Evolutionary conservation across 2,888 invertebrate species (phyloP), one percentile per base, ranked within the genome.

Genomic region (Phragmatobia fuliginosa): DNA sequence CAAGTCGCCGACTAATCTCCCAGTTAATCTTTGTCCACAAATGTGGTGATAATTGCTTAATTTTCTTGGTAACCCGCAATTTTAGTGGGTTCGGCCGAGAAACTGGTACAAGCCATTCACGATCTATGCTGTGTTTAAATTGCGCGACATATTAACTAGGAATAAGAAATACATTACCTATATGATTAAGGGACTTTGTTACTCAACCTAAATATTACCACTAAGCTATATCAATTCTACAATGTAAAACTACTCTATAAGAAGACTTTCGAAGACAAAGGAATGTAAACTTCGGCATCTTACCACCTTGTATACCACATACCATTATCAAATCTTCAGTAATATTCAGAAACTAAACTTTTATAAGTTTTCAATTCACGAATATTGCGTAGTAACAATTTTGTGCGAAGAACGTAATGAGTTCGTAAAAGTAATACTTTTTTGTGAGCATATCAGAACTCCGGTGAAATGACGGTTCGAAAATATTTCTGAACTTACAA

Each of bases 111-210:
- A 31, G 61, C 38, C 25, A 18, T 62, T 62, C 18, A 3, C 28
- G 38, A 62, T 62, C 41, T 62, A 62, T 62, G 18, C 7, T 18
- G 21, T 41, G 38, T 62, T 62, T 62, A 38, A 62, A 41, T 62
- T 38, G 28, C 18, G 28, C 28, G 25, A 38, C 16, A 28, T 38
- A 38, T 38, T 62, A 62, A 18, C 61, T 62, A 16, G 25, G 36
- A 62, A 16, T 56, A 28, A 25, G 56, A 56, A 56, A 56, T 56
- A 56, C 52, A 52, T 56, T 7, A 56, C 25, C 11, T 49, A n/a
- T 5, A 28, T 28, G 16, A 7, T 28, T 7, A 49, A 6, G 56
- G 6, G 7, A 56, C 1, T 56, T 14, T 16, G 28, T 56, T 52
- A 11, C 28, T 56, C 16, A 28, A 28, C 14, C 14, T 3, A 25